phyloP scores from a whole-genome alignment of 2,113 vertebrate genomes.

The Mugil cephalus region DNA sequence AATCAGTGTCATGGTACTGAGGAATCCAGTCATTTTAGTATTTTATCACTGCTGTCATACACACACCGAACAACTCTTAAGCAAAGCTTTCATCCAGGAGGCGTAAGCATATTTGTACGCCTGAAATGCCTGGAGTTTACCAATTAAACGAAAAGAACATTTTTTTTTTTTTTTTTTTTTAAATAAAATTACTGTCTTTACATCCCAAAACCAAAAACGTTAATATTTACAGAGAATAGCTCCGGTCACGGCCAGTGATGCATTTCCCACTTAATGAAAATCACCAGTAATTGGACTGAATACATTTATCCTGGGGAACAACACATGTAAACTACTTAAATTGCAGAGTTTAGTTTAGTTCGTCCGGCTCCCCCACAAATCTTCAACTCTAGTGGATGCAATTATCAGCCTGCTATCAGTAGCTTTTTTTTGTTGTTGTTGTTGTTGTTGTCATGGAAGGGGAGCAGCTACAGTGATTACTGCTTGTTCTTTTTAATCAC shows the following conservation, averaged over 20 bases:
- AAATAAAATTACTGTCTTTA: conserved; percentile 23
- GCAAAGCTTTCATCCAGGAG: not conserved
- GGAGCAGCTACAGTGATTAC: not conserved
- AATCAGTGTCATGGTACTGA: not conserved
- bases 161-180: conserved; percentile 10
- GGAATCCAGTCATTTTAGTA: not conserved
- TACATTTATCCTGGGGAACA: not conserved
- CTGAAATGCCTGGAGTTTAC: not conserved
- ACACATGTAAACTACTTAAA: not conserved
- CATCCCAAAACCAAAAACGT: conserved; percentile 5
- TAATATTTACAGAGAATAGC: not conserved
- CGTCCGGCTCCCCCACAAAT: not conserved
- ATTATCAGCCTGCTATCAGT: not conserved
- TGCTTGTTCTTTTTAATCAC: not conserved
- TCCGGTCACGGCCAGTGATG: conserved; percentile 6
- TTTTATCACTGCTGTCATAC: not conserved
- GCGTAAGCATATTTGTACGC: not conserved
- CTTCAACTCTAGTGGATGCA: not conserved
- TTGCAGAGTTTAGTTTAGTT: conserved; percentile 1
- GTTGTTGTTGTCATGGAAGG: not conserved
- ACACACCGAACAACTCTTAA: too few species aligned
- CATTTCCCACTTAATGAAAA: conserved; percentile 17
- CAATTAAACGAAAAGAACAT: conserved; percentile 17
- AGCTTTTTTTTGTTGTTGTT: not conserved
- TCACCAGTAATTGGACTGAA: not conserved